A percentile compares a stretch with the other conserved stretches of the same genome.
Evolutionary conservation across 2,113 vertebrate genomes (phyloP).

Genomic region (Aramus guarauna): DNA sequence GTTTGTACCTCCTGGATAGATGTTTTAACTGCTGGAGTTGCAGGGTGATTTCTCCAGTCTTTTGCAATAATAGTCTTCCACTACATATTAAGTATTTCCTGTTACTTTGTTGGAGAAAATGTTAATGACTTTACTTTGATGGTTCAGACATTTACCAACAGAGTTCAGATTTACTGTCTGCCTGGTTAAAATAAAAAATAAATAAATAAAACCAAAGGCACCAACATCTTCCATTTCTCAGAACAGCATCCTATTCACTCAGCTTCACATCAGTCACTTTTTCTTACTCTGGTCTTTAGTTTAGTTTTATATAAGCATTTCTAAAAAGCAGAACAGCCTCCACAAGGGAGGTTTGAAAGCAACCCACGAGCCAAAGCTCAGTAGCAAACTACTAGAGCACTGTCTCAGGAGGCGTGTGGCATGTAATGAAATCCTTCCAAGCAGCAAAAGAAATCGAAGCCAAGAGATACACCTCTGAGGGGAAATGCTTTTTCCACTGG

Average conservation of each 20-base stretch:
- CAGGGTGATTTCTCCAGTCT: background rate
- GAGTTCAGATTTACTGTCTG: background rate
- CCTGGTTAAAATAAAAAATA: background rate
- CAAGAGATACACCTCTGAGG: background rate
- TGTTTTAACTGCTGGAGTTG: background rate
- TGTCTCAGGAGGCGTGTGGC: background rate
- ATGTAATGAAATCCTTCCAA: background rate
- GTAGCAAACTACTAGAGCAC: background rate
- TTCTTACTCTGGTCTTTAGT: background rate
- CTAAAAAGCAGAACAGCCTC: background rate
- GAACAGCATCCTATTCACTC: background rate
- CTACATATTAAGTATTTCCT: background rate
- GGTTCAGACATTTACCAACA: background rate
- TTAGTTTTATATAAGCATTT: background rate
- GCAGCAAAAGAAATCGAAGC: background rate
- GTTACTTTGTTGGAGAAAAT: background rate
- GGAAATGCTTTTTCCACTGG: background rate
- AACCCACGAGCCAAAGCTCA: background rate
- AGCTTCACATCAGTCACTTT: background rate
- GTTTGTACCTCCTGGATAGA: background rate
- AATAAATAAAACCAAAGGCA: background rate
- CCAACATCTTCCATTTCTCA: background rate
- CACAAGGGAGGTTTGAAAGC: background rate
- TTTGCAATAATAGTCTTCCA: background rate
- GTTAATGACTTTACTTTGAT: background rate